These are phyloP conservation scores for Drosophila elegans DNA, from an alignment of 1,140 invertebrate species.

Conservation along the genomic window DNA sequence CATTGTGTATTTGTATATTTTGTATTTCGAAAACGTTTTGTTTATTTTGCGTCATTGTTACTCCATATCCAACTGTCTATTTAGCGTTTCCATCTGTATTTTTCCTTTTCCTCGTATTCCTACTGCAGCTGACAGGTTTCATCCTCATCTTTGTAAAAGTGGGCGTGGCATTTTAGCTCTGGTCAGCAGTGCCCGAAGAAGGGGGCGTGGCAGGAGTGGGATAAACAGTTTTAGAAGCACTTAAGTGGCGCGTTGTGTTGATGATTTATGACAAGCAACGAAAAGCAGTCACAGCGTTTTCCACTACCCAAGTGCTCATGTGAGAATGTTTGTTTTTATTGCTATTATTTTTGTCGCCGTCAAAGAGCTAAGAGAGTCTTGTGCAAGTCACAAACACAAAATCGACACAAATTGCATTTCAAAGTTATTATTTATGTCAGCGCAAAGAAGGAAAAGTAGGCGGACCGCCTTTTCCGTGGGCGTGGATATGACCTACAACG, in stretches of 20 bases:
- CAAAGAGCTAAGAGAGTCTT: conserved; percentile 23
- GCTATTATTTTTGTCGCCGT: conserved; percentile 40
- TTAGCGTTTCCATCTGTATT: conserved; percentile 38
- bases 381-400: conserved; percentile 54
- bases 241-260: conserved; percentile 80
- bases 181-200: conserved; percentile 52
- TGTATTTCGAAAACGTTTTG: conserved; percentile 53
- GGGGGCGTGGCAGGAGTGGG: conserved; percentile 50
- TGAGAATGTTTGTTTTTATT: conserved; percentile 17
- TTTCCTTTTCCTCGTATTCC: conserved; percentile 7
- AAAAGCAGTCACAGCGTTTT: conserved; percentile 36
- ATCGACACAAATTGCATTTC: conserved; percentile 80
- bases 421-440: conserved; percentile 78
- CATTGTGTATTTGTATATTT: conserved; percentile 41
- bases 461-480: conserved; percentile 5
- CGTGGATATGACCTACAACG: conserved; percentile 25
- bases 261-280: conserved; percentile 75
- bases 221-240: conserved; percentile 73
- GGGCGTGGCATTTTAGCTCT: conserved; percentile 49
- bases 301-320: conserved; percentile 18
- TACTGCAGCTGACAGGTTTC: conserved; percentile 65
- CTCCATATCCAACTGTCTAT: conserved; percentile 43
- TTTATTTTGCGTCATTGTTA: conserved; percentile 57
- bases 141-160: conserved; percentile 45
- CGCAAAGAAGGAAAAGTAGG: conserved; percentile 32